A percentile compares a stretch with the other conserved stretches of the same genome.
These are phyloP conservation scores for Scolopax bukidnonensis DNA, from an alignment of 2,797 vertebrate species.

Conservation along the genomic window DNA sequence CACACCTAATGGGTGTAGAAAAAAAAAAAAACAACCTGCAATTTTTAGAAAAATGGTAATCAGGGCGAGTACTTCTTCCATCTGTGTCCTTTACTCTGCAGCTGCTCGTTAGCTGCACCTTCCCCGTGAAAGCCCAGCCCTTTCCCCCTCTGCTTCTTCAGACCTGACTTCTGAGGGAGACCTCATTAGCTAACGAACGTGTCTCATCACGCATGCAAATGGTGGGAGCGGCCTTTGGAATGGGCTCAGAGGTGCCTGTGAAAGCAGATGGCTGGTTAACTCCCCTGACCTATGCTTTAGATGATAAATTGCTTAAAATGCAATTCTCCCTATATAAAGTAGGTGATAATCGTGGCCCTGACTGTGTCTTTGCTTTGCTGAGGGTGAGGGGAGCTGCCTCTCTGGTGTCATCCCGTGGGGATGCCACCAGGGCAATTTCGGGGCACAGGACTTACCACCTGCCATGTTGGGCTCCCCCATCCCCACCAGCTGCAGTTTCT, in stretches of 20 bases:
- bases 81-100: neutral
- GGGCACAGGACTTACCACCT: too few relatives aligned
- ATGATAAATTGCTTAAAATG: neutral
- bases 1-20: neutral
- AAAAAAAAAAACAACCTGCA: neutral
- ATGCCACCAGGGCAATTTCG: rapidly evolving
- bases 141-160: neutral
- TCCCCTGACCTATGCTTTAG: neutral
- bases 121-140: neutral
- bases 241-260: neutral
- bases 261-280: neutral
- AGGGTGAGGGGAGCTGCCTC: rapidly evolving
- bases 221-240: neutral
- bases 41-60: neutral
- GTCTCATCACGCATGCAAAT: neutral
- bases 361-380: neutral
- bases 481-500: neutral
- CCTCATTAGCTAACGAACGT: neutral
- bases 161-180: neutral
- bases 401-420: neutral
- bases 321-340: neutral
- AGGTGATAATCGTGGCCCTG: neutral
- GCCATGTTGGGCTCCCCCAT: neutral
- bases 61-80: neutral
- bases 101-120: neutral